A percentile compares a stretch with the other conserved stretches of the same genome.
Evolutionary conservation across 2,113 vertebrate species (phyloP).

Genomic region (Sarotherodon lohbergeri): DNA sequence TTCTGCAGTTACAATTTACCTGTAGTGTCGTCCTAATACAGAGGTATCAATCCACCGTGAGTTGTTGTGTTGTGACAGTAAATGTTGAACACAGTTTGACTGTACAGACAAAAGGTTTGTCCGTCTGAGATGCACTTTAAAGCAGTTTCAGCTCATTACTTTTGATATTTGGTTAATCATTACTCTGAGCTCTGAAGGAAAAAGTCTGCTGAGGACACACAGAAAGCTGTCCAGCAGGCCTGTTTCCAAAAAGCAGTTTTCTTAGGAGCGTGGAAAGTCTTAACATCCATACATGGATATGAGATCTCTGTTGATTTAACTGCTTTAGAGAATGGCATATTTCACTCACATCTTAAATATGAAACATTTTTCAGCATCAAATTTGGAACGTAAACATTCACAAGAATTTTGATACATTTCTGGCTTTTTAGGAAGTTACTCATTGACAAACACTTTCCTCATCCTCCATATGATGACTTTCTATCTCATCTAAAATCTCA

Average conservation of each 20-base stretch:
- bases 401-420: accelerated
- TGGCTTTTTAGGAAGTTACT: neutral
- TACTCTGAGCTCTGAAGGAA: neutral
- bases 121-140: neutral
- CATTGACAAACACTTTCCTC: neutral
- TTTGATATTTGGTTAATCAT: neutral
- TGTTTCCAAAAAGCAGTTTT: neutral
- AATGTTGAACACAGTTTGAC: neutral
- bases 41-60: neutral
- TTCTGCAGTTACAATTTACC: neutral
- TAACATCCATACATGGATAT: neutral
- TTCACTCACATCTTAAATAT: neutral
- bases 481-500: neutral
- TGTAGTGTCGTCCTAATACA: neutral
- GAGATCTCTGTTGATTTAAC: neutral
- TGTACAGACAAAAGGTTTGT: neutral
- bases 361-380: neutral
- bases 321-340: neutral
- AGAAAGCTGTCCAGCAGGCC: neutral
- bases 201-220: neutral
- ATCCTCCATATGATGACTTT: neutral
- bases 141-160: neutral
- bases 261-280: neutral
- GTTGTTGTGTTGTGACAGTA: neutral
- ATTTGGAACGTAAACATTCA: neutral